Percentiles rank a stretch among this genome's conserved stretches.
phyloP scores from a whole-genome alignment of 2,797 vertebrate species.

The Dromococcyx pavoninus region DNA sequence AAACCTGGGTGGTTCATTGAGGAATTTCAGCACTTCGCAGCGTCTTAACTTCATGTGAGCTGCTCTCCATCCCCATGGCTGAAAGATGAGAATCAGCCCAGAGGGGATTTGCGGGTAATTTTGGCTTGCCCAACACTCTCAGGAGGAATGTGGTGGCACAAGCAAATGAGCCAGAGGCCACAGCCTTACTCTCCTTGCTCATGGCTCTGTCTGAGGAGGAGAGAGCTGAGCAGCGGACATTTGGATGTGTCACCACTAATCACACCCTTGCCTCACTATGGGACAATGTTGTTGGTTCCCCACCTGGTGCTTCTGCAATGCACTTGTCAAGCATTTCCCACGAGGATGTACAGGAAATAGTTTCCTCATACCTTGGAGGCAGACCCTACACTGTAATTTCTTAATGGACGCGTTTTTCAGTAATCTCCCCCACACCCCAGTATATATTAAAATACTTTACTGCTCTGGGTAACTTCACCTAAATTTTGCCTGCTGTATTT shows the following conservation, averaged over 20 bases:
- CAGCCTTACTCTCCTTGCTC: neutral
- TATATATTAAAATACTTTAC: neutral
- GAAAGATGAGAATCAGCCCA: conserved; percentile 36
- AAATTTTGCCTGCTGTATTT: neutral
- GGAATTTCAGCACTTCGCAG: conserved; percentile 13
- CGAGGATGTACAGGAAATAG: neutral
- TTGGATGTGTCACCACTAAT: neutral
- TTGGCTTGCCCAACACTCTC: neutral
- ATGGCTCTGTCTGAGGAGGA: neutral
- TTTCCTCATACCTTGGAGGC: neutral
- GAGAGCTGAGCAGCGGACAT: neutral
- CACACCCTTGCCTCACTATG: fast-evolving
- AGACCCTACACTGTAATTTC: neutral
- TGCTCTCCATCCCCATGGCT: neutral
- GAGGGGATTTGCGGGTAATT: neutral
- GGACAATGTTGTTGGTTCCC: neutral
- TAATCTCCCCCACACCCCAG: neutral
- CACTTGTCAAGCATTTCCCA: neutral
- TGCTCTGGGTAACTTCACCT: neutral
- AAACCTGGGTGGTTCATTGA: conserved; percentile 50
- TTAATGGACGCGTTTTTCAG: neutral
- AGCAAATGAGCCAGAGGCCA: neutral
- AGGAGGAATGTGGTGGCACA: neutral
- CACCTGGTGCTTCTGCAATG: neutral
- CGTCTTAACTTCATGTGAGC: neutral